Conservation (phyloP, 2,113 vertebrate species). For the Vanacampus margaritifer region DNA sequence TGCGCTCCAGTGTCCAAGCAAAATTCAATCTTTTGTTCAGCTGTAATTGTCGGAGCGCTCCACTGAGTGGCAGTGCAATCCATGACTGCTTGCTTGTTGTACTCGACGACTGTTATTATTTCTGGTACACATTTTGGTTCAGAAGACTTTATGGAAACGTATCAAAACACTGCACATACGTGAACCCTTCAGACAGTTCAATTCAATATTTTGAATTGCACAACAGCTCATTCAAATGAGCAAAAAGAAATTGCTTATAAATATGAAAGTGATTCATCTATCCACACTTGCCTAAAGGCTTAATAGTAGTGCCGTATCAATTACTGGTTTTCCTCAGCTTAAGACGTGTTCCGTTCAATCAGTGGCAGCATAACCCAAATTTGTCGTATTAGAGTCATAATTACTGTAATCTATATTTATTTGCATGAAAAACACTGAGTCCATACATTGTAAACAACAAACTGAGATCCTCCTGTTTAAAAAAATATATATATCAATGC, state of each 20-base stretch:
- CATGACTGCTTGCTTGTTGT: neutral
- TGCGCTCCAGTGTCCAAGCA: neutral
- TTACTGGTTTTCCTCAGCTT: no score
- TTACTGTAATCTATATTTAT: no score
- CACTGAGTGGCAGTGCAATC: conserved; percentile 49
- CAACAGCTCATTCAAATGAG: neutral
- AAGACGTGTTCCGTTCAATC: neutral
- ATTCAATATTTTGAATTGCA: neutral
- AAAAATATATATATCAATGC: no score
- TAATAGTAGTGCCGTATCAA: no score
- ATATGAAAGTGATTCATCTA: neutral
- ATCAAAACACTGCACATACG: neutral
- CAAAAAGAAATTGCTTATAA: neutral
- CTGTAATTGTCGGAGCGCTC: conserved; percentile 23
- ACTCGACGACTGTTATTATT: neutral
- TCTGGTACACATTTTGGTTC: neutral
- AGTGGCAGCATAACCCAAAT: neutral
- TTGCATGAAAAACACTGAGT: no score
- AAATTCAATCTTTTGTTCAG: neutral
- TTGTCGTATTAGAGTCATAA: no score
- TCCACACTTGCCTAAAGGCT: neutral
- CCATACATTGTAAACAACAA: no score
- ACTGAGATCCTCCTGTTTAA: no score
- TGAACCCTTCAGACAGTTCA: neutral
- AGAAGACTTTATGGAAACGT: neutral